Evolutionary conservation across 1,140 invertebrate species (phyloP).

Genomic region (Sogatella furcifera): DNA sequence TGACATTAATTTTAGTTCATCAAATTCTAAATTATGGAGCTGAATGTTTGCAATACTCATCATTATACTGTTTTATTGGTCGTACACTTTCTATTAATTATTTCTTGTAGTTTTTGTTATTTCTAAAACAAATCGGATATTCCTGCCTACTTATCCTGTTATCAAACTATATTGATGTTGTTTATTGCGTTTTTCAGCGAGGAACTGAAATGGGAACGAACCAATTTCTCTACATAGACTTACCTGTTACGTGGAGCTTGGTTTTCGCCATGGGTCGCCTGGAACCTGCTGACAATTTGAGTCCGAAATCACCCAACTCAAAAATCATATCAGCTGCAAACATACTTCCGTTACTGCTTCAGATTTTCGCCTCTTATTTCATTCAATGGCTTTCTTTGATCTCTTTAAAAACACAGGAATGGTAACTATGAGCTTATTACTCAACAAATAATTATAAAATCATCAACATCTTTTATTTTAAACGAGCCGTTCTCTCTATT

Average conservation of each 20-base stretch:
- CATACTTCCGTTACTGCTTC: constrained; percentile 45
- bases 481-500: no score
- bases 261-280: constrained; percentile 63
- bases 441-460: no score
- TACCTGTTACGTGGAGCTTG: constrained; percentile 66
- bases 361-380: constrained; percentile 38
- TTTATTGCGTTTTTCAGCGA: constrained; percentile 11
- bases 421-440: constrained; percentile 1
- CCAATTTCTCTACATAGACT: constrained; percentile 75
- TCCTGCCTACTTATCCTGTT: no score
- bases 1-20: no score
- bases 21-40: no score
- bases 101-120: no score
- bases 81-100: no score
- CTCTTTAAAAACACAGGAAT: constrained; percentile 26
- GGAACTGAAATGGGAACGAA: constrained; percentile 51
- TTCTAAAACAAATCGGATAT: no score
- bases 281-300: constrained; percentile 27
- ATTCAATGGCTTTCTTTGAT: constrained; percentile 38
- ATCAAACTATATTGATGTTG: no score
- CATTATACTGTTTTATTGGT: no score
- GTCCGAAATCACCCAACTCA: constrained; percentile 27
- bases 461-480: no score
- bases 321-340: constrained; percentile 33
- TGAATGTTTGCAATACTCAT: no score